phyloP scores from a whole-genome alignment of 2,888 invertebrate genomes.

The Lathronympha strigana region DNA sequence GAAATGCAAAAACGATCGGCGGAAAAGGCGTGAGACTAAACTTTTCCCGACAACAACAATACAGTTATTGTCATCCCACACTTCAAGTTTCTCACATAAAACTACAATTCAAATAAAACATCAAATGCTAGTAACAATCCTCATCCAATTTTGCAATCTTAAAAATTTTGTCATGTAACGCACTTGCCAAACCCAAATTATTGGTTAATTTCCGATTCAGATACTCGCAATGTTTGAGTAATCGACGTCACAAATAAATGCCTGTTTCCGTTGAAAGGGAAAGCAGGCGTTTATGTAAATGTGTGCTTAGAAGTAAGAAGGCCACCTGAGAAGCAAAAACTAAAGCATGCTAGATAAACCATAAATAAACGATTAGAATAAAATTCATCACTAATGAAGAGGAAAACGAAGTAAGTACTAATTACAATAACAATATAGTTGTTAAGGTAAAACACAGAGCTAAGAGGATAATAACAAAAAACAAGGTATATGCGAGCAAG shows the following conservation, averaged over 20 bases:
- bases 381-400: slow-evolving; percentile 10
- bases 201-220: slow-evolving; percentile 46
- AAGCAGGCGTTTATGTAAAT: slow-evolving; percentile 57
- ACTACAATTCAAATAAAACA: not conserved
- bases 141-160: slow-evolving; percentile 30
- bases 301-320: slow-evolving; percentile 48
- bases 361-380: slow-evolving; percentile 13
- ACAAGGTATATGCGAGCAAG: too few relatives aligned
- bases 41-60: slow-evolving; percentile 28
- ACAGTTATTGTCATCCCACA: slow-evolving; percentile 18
- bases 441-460: not conserved
- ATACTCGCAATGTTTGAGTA: slow-evolving; percentile 45
- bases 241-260: slow-evolving; percentile 56
- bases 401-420: slow-evolving; percentile 7
- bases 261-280: slow-evolving; percentile 66
- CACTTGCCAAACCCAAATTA: slow-evolving; percentile 54
- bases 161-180: slow-evolving; percentile 15
- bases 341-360: slow-evolving; percentile 38
- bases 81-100: slow-evolving; percentile 17
- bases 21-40: slow-evolving; percentile 29
- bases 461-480: not conserved
- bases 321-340: slow-evolving; percentile 27
- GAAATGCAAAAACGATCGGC: slow-evolving; percentile 4
- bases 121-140: not conserved
- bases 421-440: slow-evolving; percentile 21